phyloP scores from a whole-genome alignment of 2,888 invertebrate species.

The Cinara cedri region DNA sequence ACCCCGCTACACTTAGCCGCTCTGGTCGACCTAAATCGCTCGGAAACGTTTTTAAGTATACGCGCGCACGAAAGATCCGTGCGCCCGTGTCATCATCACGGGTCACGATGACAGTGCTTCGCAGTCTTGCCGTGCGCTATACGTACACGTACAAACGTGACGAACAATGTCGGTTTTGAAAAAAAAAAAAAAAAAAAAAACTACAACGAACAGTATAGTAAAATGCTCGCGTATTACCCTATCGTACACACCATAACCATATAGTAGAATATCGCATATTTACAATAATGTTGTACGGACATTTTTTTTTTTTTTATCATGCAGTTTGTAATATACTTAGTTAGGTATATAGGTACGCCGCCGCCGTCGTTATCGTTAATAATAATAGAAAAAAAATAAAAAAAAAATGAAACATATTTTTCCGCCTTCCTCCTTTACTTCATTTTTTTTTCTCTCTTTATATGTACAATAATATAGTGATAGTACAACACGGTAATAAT shows the following conservation, averaged over 20 bases:
- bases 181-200: background rate
- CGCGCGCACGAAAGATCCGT: slow-evolving; percentile 5
- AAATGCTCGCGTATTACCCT: too few relatives aligned
- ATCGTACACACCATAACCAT: background rate
- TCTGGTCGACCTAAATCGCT: too few relatives aligned
- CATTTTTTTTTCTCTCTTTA: too few relatives aligned
- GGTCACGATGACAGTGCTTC: slow-evolving; percentile 1
- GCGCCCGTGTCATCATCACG: slow-evolving; percentile 10
- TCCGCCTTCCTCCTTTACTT: too few relatives aligned
- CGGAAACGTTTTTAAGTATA: background rate
- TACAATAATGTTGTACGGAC: background rate
- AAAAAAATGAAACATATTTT: background rate
- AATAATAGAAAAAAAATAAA: too few relatives aligned
- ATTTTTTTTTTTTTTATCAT: background rate
- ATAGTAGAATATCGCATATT: background rate
- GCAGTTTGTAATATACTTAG: too few relatives aligned
- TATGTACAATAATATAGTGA: too few relatives aligned
- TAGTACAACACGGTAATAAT: slow-evolving; percentile 1
- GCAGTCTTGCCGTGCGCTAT: background rate
- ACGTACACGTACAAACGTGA: too few relatives aligned
- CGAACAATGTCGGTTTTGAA: background rate
- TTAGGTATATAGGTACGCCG: too few relatives aligned
- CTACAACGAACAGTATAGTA: too few relatives aligned
- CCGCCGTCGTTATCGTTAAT: too few relatives aligned
- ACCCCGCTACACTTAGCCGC: too few relatives aligned